Percentiles rank a stretch among this genome's conserved stretches.
These are phyloP conservation scores for Neuroscelio doddi DNA, from an alignment of 2,888 invertebrate genomes.

Conservation along the genomic window DNA sequence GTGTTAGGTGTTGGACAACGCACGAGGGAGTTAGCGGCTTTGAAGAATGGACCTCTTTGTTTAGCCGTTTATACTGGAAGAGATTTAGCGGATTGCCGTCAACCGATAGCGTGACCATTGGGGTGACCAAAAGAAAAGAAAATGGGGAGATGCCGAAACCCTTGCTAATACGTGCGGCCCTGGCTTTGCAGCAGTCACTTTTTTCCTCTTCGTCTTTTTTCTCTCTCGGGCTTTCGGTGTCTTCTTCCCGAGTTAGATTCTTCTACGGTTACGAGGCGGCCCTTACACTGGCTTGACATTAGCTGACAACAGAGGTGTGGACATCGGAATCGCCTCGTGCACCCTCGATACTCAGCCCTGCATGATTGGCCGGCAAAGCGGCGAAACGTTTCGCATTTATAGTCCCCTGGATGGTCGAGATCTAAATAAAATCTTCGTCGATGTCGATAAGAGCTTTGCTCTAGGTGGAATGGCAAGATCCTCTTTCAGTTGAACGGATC, in stretches of 20 bases:
- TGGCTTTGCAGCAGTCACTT: slow-evolving; percentile 45
- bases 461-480: slow-evolving; percentile 19
- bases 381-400: slow-evolving; percentile 66
- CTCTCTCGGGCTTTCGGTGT: slow-evolving; percentile 16
- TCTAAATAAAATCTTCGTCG: slow-evolving; percentile 69
- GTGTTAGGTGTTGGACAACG: slow-evolving; percentile 38
- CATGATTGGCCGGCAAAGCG: slow-evolving; percentile 57
- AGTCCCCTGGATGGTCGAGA: slow-evolving; percentile 58
- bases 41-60: slow-evolving; percentile 72
- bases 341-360: slow-evolving; percentile 50
- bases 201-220: slow-evolving; percentile 36
- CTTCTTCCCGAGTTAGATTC: slow-evolving; percentile 51
- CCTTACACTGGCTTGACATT: slow-evolving; percentile 65
- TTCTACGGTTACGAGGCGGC: slow-evolving; percentile 59
- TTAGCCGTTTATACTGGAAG: slow-evolving; percentile 72
- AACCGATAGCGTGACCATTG: slow-evolving; percentile 60
- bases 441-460: slow-evolving; percentile 53
- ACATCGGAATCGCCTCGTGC: slow-evolving; percentile 62
- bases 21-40: too few species aligned
- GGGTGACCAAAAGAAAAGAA: slow-evolving; percentile 31
- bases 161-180: slow-evolving; percentile 58
- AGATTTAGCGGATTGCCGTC: slow-evolving; percentile 71
- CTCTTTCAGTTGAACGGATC: neutral
- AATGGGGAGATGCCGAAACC: slow-evolving; percentile 51
- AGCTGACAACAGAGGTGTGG: slow-evolving; percentile 71